Percentiles rank a stretch among this genome's conserved stretches.
Conservation (phyloP, 2,888 invertebrate species). For the Troides oblongomaculatus region DNA sequence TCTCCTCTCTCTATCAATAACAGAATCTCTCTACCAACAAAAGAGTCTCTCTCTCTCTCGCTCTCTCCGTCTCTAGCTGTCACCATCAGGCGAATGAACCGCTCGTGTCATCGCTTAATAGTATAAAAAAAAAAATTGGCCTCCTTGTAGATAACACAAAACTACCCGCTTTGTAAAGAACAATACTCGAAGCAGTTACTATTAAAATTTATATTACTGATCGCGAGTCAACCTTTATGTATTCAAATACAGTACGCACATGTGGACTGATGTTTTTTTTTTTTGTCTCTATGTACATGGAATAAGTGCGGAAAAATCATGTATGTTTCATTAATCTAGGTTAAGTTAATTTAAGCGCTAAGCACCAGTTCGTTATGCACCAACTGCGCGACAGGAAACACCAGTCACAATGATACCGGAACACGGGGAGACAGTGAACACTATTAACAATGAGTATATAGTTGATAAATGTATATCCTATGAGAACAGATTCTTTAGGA, state of each 20-base stretch:
- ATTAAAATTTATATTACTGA: background rate
- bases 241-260: slow-evolving; percentile 17
- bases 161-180: too few relatives aligned
- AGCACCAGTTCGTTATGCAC: slow-evolving; percentile 23
- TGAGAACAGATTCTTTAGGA: background rate
- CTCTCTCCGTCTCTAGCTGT: too few relatives aligned
- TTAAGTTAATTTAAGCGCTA: slow-evolving; percentile 16
- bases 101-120: too few relatives aligned
- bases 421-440: background rate
- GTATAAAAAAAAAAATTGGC: too few relatives aligned
- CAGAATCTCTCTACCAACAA: too few relatives aligned
- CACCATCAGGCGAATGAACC: too few relatives aligned
- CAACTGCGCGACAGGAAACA: background rate
- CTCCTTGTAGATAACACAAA: too few relatives aligned
- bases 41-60: too few relatives aligned
- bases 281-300: slow-evolving; percentile 1
- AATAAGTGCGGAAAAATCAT: slow-evolving; percentile 7
- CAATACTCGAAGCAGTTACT: too few relatives aligned
- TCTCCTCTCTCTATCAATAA: too few relatives aligned
- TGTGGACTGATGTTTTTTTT: slow-evolving; percentile 20
- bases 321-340: slow-evolving; percentile 21
- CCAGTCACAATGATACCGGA: background rate
- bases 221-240: slow-evolving; percentile 13
- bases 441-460: background rate
- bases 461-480: background rate